Evolutionary conservation across 2,113 vertebrate genomes (phyloP), one percentile per base, ranked within the genome.

Genomic region (Entomyzon cyanotis): DNA sequence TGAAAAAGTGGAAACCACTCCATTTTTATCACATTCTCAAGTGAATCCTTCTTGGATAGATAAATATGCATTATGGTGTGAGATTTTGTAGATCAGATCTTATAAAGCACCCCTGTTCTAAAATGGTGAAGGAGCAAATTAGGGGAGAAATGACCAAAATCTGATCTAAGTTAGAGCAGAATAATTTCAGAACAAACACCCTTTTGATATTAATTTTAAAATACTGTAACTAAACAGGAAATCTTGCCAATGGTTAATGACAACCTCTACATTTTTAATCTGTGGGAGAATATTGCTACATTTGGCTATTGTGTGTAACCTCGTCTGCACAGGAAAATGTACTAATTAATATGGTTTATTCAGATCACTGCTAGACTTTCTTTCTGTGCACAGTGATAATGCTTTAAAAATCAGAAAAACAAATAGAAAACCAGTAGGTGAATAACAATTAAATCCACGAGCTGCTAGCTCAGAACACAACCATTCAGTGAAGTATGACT

Each of bases 281-380:
- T 89, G 65, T 84, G 90, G 53, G 56, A 95, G 53, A 90, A 85
- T 53, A 58, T 58, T 91, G 64, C 82, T 78, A 22, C 82, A 85
- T 62, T 85, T 94, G 85, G 67, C 65, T 76, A 73, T 84, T 94
- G 77, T 76, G 90, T 31, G 42, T 79, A 96, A 94, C 59, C 60
- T 93, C 70, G 76, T 84, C 76, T 86, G 87, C 85, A 81, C 47
- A 93, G 92, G 69, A 83, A 94, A 93, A 94, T 55, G 52, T 33
- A 83, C 69, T 96, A 93, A 96, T 94, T 69, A 96, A 73, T 93
- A 91, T 1, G 13, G 78, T 94, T 96, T 84, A 93, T 96, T 96
- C 10, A 27, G 67, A 76, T 93, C 80, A 71, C 73, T 80, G 63
- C 70, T 79, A 89, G 62, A 88, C 74, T 86, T 97, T 73, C 53